Evolutionary conservation across 2,113 vertebrate genomes (phyloP).

Genomic region (Albula goreensis): DNA sequence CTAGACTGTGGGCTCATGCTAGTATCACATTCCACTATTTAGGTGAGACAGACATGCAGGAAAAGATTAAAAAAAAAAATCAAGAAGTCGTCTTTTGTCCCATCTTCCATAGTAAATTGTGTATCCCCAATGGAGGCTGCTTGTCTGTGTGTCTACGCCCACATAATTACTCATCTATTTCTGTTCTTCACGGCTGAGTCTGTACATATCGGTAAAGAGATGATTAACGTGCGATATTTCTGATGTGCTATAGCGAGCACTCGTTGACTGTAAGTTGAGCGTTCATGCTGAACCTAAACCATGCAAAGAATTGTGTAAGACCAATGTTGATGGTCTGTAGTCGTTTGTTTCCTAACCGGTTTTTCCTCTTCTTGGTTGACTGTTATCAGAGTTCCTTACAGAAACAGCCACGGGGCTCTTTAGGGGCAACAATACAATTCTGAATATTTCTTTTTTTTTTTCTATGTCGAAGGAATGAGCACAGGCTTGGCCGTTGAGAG

Average conservation of each 20-base stretch:
- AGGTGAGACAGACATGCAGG: not conserved
- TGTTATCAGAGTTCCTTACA: not conserved
- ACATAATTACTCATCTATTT: slow-evolving; percentile 8
- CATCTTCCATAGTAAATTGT: not conserved
- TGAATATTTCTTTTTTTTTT: not conserved
- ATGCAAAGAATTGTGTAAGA: not conserved
- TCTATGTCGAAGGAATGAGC: not conserved
- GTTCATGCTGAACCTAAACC: not conserved
- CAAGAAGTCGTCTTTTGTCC: not conserved
- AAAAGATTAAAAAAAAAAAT: not conserved
- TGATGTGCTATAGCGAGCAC: not conserved
- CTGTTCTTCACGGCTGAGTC: not conserved
- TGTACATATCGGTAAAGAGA: not conserved
- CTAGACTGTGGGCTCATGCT: not conserved
- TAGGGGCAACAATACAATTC: not conserved
- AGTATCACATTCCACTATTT: not conserved
- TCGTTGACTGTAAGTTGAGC: slow-evolving; percentile 18
- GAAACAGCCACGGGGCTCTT: not conserved
- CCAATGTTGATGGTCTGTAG: not conserved
- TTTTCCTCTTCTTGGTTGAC: slow-evolving; percentile 12
- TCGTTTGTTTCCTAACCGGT: slow-evolving; percentile 32
- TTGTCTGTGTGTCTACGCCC: not conserved
- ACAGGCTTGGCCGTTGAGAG: not conserved
- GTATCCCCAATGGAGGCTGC: not conserved
- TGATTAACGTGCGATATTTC: not conserved